These are phyloP conservation scores for Cyphomyrus plagiostoma DNA, from an alignment of 2,113 vertebrate genomes.

Conservation along the genomic window DNA sequence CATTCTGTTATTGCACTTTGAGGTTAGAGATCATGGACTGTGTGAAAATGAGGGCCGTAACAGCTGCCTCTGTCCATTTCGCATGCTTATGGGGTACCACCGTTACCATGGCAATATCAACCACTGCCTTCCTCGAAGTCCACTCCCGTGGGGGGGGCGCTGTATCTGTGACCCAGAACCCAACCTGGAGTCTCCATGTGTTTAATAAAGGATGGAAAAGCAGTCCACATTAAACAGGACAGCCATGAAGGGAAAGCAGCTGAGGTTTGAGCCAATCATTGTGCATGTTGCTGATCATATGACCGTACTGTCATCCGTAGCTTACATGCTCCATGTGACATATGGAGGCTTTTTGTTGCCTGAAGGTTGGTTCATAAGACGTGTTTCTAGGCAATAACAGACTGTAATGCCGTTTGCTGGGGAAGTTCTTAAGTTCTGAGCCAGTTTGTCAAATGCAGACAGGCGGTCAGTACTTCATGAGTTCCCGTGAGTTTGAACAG, in stretches of 20 bases:
- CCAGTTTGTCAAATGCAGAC: not conserved
- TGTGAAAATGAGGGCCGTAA: not conserved
- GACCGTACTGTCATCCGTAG: not conserved
- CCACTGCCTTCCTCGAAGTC: not conserved
- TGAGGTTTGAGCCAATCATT: slow-evolving; percentile 11
- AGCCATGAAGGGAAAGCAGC: not conserved
- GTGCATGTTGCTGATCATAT: slow-evolving; percentile 12
- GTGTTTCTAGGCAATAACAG: not conserved
- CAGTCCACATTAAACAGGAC: not conserved
- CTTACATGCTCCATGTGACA: not conserved
- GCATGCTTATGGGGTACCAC: not conserved
- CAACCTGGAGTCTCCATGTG: not conserved
- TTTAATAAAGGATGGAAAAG: not conserved
- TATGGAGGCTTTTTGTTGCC: not conserved
- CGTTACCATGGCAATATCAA: not conserved
- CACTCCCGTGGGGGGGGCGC: not conserved
- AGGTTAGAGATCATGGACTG: not conserved
- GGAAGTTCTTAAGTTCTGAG: not conserved
- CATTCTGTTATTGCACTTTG: not conserved
- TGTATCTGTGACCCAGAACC: not conserved
- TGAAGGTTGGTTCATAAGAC: not conserved
- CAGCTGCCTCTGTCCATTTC: no score
- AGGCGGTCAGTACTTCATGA: not conserved
- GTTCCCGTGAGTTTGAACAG: not conserved
- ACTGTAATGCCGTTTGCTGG: not conserved